Percentiles rank a stretch among this genome's conserved stretches.
These are phyloP conservation scores for Theodoxus fluviatilis DNA, from an alignment of 2,888 invertebrate species.

Conservation along the genomic window DNA sequence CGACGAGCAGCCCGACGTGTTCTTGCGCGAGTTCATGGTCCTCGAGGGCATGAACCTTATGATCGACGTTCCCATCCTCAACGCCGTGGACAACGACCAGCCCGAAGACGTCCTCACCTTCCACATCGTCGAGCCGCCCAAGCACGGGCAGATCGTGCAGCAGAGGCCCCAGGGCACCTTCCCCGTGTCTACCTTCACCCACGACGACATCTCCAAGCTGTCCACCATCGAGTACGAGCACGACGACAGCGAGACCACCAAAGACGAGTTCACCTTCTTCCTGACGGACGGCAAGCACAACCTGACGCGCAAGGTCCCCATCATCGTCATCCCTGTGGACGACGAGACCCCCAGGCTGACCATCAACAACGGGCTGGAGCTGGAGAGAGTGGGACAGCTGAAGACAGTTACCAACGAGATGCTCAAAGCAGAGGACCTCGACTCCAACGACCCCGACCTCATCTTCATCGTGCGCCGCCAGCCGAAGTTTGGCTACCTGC, in stretches of 20 bases:
- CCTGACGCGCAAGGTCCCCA: conserved; percentile 55
- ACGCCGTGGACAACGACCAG: conserved; percentile 60
- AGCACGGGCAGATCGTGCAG: conserved; percentile 59
- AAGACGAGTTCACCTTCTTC: conserved; percentile 60
- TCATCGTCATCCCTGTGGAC: conserved; percentile 63
- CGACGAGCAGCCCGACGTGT: conserved; percentile 63
- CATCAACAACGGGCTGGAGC: conserved; percentile 63
- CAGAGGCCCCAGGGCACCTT: conserved; percentile 56
- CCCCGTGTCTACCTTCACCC: conserved; percentile 54
- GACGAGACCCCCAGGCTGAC: conserved; percentile 64
- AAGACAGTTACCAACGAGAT: conserved; percentile 55
- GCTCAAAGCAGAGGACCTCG: conserved; percentile 62
- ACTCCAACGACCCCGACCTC: conserved; percentile 57
- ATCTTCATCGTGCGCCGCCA: conserved; percentile 56
- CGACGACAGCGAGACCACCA: conserved; percentile 63
- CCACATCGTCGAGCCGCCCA: conserved; percentile 50
- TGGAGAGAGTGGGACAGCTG: conserved; percentile 56
- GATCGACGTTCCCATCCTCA: conserved; percentile 62
- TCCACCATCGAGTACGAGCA: conserved; percentile 64
- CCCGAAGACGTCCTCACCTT: conserved; percentile 59
- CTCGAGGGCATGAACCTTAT: conserved; percentile 63
- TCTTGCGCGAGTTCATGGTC: conserved; percentile 61
- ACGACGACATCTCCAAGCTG: conserved; percentile 55
- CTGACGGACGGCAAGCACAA: conserved; percentile 61
- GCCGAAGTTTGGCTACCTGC: conserved; percentile 60